These are phyloP conservation scores for Lepus americanus DNA, from an alignment of 2,113 vertebrate genomes.

Conservation along the genomic window DNA sequence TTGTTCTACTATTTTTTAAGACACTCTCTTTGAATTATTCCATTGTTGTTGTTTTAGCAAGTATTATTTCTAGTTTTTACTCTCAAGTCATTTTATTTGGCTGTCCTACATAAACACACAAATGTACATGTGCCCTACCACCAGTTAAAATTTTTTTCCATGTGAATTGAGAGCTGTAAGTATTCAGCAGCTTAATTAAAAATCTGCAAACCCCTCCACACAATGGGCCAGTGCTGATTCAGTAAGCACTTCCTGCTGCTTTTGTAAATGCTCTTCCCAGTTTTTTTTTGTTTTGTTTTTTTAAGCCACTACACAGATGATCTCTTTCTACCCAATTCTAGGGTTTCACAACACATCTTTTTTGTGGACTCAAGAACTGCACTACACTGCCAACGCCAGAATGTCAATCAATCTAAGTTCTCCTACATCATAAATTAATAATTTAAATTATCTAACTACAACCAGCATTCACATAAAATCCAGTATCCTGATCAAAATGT, in stretches of 20 bases:
- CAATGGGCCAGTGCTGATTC: slow-evolving; percentile 76
- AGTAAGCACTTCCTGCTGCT: slow-evolving; percentile 81
- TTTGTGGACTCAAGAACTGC: slow-evolving; percentile 53
- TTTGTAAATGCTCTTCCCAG: slow-evolving; percentile 74
- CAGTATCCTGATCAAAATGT: not conserved
- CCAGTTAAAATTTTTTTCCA: slow-evolving; percentile 57
- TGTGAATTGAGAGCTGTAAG: slow-evolving; percentile 70
- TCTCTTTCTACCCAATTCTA: slow-evolving; percentile 63
- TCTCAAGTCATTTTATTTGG: not conserved
- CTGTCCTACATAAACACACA: slow-evolving; percentile 10
- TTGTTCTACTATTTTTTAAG: not conserved
- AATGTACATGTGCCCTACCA: not conserved
- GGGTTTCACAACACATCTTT: slow-evolving; percentile 72
- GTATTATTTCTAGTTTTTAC: slow-evolving; percentile 22
- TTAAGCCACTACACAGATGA: slow-evolving; percentile 65
- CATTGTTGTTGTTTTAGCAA: not conserved
- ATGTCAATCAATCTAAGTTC: slow-evolving; percentile 66
- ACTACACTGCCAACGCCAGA: slow-evolving; percentile 26
- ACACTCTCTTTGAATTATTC: not conserved
- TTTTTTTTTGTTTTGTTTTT: slow-evolving; percentile 55
- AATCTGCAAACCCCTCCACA: slow-evolving; percentile 72
- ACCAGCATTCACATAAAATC: slow-evolving; percentile 17
- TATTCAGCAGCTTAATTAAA: slow-evolving; percentile 83
- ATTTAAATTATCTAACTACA: slow-evolving; percentile 61
- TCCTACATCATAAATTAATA: slow-evolving; percentile 38